Percentiles rank a stretch among this genome's conserved stretches.
Evolutionary conservation across 2,888 invertebrate genomes (phyloP).

Genomic region (Erebia epiphron): DNA sequence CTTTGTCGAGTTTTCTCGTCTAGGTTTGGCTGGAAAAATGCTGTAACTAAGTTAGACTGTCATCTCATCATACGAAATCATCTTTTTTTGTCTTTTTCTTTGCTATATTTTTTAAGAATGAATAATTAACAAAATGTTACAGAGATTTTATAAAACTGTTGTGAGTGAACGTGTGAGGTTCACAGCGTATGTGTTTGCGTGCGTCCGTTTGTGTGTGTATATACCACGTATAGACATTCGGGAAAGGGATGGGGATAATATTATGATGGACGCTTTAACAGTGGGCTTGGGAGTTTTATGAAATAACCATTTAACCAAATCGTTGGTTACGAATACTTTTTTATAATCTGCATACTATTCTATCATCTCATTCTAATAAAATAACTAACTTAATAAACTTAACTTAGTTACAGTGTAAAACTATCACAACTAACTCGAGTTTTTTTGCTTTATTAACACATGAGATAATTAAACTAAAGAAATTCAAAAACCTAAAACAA

Average conservation of each 20-base stretch:
- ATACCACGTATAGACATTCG: too few species aligned
- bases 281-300: background rate
- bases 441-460: conserved; percentile 10
- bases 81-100: background rate
- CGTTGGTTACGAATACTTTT: too few species aligned
- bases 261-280: too few species aligned
- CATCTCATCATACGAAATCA: conserved; percentile 5
- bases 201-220: too few species aligned
- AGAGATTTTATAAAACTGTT: background rate
- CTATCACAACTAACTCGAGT: background rate
- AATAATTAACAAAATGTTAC: too few species aligned
- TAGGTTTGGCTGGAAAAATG: conserved; percentile 25
- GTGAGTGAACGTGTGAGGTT: background rate
- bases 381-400: too few species aligned
- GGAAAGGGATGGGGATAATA: too few species aligned
- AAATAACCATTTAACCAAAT: too few species aligned
- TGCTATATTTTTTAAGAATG: too few species aligned
- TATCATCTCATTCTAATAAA: conserved; percentile 7
- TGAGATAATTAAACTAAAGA: background rate
- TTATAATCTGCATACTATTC: background rate
- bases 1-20: conserved; percentile 14
- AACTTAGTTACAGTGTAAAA: conserved; percentile 9
- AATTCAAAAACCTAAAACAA: background rate
- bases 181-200: too few species aligned
- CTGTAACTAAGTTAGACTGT: conserved; percentile 29